Evolutionary conservation across 2,113 vertebrate genomes (phyloP).

Genomic region (Notiomystis cincta): DNA sequence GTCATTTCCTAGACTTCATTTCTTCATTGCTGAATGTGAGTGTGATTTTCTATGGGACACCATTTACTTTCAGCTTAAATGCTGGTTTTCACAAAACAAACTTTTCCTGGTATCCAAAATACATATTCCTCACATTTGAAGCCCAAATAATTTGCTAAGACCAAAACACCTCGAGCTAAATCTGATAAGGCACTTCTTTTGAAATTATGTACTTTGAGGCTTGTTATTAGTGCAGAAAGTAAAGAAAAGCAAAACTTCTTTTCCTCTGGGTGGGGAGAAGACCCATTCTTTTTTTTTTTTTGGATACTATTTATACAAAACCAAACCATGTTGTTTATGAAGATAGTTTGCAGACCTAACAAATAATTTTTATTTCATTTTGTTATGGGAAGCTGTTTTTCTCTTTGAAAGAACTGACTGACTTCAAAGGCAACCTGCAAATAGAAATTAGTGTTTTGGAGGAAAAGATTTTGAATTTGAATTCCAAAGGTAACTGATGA

Average conservation of each 20-base stretch:
- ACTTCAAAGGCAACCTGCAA: not conserved
- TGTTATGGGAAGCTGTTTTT: not conserved
- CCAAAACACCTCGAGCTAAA: not conserved
- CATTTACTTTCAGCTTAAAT: not conserved
- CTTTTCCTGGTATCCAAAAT: not conserved
- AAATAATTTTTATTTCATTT: not conserved
- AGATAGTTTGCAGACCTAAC: not conserved
- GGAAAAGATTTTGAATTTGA: not conserved
- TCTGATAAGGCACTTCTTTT: not conserved
- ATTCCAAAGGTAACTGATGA: not conserved
- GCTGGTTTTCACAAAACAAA: not conserved
- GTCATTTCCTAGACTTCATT: not conserved
- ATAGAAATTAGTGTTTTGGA: not conserved
- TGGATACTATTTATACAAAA: not conserved
- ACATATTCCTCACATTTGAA: not conserved
- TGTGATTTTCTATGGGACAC: not conserved
- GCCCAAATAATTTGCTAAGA: not conserved
- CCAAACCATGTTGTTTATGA: not conserved
- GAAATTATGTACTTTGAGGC: not conserved
- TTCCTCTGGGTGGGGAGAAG: not conserved
- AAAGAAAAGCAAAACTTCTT: not conserved
- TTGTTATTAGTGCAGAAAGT: not conserved
- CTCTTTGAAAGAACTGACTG: not conserved
- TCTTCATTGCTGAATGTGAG: not conserved
- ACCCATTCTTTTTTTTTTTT: not conserved